Evolutionary conservation across 2,888 invertebrate genomes (phyloP).

Genomic region (Ectropis crepuscularia): DNA sequence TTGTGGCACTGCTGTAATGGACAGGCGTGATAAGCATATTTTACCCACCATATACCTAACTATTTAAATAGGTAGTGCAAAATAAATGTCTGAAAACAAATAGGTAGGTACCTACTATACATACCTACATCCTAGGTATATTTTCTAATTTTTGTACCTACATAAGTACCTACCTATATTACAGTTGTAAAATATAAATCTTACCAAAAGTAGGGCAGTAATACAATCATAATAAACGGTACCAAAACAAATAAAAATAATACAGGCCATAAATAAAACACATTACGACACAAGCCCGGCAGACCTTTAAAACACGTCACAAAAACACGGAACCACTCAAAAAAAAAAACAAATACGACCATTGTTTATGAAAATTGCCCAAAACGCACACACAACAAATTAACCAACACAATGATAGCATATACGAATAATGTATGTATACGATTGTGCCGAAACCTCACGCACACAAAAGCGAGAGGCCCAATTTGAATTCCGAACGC

Average conservation of each 20-base stretch:
- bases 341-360: conserved; percentile 39
- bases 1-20: too few relatives aligned
- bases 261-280: conserved; percentile 2
- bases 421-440: conserved; percentile 14
- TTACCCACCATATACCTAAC: too few relatives aligned
- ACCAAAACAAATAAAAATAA: not conserved
- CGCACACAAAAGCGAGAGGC: conserved; percentile 69
- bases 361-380: conserved; percentile 41
- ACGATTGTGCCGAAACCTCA: conserved; percentile 49
- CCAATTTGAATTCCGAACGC: conserved; percentile 83
- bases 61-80: too few relatives aligned
- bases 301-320: conserved; percentile 23
- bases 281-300: conserved; percentile 13
- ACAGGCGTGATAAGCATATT: too few relatives aligned
- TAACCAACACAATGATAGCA: conserved; percentile 34
- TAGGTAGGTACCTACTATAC: too few relatives aligned
- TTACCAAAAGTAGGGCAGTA: not conserved
- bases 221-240: not conserved
- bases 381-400: conserved; percentile 53
- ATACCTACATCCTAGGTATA: too few relatives aligned
- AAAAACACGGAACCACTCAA: conserved; percentile 38
- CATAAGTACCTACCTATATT: not conserved
- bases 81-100: too few relatives aligned
- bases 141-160: not conserved
- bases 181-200: not conserved